phyloP scores from a whole-genome alignment of 2,888 invertebrate genomes.

The Agonopterix arenella region DNA sequence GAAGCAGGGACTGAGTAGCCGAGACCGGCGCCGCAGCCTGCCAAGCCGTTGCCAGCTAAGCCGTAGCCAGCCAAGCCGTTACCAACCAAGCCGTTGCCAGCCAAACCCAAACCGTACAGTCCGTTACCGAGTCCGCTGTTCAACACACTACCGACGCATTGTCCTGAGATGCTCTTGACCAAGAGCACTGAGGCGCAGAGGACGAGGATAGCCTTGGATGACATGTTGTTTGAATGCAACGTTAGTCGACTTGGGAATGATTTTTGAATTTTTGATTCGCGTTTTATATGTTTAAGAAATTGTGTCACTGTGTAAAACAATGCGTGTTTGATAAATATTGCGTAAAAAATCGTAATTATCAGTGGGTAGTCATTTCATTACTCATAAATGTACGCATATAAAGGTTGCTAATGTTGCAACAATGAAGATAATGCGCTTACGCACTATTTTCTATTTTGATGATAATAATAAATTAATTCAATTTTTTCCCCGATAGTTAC shows the following conservation, averaged over 20 bases:
- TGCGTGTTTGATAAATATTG: too few relatives aligned
- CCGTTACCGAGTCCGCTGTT: not conserved
- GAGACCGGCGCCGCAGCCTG: not conserved
- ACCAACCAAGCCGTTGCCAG: not conserved
- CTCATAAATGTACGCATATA: too few relatives aligned
- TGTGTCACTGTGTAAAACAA: too few relatives aligned
- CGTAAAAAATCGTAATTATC: too few relatives aligned
- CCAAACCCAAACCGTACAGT: conserved; percentile 7
- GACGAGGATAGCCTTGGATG: conserved; percentile 18
- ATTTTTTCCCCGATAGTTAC: not conserved
- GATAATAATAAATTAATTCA: not conserved
- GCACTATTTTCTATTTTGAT: not conserved
- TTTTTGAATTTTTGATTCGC: not conserved
- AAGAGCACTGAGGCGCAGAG: conserved; percentile 24
- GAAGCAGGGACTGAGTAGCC: not conserved
- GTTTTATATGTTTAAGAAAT: not conserved
- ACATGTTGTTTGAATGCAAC: conserved; percentile 10
- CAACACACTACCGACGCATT: not conserved
- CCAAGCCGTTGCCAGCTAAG: not conserved
- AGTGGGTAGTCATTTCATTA: too few relatives aligned
- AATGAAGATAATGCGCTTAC: too few relatives aligned
- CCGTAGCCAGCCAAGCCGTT: not conserved
- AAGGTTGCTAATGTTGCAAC: too few relatives aligned
- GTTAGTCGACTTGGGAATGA: not conserved
- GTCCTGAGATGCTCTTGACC: conserved; percentile 6